Conservation (phyloP, 2,797 vertebrate genomes). For the Rhabdomys pumilio region DNA sequence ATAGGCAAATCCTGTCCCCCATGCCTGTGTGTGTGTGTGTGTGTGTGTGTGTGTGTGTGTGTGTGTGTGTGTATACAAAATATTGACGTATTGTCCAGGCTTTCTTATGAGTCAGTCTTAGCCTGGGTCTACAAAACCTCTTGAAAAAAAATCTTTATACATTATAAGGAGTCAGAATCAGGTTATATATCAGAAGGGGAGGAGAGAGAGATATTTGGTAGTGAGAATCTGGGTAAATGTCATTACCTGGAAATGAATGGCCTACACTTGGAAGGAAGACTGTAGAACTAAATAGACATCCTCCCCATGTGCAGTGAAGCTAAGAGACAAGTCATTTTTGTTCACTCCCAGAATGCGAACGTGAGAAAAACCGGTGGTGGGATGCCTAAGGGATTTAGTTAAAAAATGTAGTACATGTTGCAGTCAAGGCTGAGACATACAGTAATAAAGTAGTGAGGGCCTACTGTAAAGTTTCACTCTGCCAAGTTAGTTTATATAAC, state of each 20-base stretch:
- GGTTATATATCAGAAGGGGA: not conserved
- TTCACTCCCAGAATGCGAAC: conserved; percentile 27
- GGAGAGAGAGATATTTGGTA: too few species aligned
- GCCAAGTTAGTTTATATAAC: conserved; percentile 1
- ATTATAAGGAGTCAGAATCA: not conserved
- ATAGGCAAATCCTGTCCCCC: not conserved
- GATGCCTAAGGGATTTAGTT: conserved; percentile 47
- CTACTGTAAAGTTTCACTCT: conserved; percentile 2
- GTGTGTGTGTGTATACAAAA: not conserved
- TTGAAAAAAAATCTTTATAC: not conserved
- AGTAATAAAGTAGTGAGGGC: not conserved
- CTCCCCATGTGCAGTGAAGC: not conserved
- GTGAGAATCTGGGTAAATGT: not conserved
- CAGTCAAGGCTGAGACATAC: conserved; percentile 4
- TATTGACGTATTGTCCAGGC: not conserved
- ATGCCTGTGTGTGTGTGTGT: not conserved
- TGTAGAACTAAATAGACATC: not conserved
- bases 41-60: not conserved
- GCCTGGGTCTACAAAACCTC: not conserved
- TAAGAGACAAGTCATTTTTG: not conserved
- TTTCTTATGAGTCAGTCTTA: conserved; percentile 40
- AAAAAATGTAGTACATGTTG: not conserved
- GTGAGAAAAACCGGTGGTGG: not conserved
- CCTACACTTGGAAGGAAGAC: not conserved
- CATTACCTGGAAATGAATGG: not conserved